Percentiles rank a stretch among this genome's conserved stretches.
These are phyloP conservation scores for Gymnogyps californianus DNA, from an alignment of 2,113 vertebrate species.

Conservation along the genomic window DNA sequence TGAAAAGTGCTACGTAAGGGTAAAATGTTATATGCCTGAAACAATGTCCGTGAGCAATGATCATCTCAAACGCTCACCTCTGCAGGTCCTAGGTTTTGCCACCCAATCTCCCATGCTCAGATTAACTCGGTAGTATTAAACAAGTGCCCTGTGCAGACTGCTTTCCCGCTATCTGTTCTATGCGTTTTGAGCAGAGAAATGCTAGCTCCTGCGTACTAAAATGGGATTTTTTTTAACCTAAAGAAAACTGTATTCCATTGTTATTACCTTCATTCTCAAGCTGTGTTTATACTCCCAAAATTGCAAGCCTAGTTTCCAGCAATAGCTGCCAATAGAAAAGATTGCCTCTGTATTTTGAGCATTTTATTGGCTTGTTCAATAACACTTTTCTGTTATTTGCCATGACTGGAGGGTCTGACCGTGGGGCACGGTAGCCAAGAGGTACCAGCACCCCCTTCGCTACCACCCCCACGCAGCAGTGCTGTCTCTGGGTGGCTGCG, in stretches of 20 bases:
- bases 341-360: not conserved
- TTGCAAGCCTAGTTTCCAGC: not conserved
- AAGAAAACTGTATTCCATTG: not conserved
- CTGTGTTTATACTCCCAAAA: conserved; percentile 4
- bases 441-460: not conserved
- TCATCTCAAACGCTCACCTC: not conserved
- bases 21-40: not conserved
- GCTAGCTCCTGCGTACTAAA: not conserved
- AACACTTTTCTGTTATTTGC: not conserved
- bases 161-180: not conserved
- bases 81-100: not conserved
- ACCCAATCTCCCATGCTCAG: conserved; percentile 5
- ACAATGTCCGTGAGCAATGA: not conserved
- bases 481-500: rapidly evolving
- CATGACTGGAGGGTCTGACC: not conserved
- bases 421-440: rapidly evolving
- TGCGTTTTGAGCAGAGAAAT: not conserved
- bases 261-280: not conserved
- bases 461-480: rapidly evolving
- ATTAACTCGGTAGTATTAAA: not conserved
- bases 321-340: conserved; percentile 3
- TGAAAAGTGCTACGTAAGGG: not conserved
- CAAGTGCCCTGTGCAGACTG: not conserved
- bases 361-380: not conserved
- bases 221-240: not conserved